A percentile compares a stretch with the other conserved stretches of the same genome.
These are phyloP conservation scores for Pterois miles DNA, from an alignment of 2,797 vertebrate species.

Conservation along the genomic window DNA sequence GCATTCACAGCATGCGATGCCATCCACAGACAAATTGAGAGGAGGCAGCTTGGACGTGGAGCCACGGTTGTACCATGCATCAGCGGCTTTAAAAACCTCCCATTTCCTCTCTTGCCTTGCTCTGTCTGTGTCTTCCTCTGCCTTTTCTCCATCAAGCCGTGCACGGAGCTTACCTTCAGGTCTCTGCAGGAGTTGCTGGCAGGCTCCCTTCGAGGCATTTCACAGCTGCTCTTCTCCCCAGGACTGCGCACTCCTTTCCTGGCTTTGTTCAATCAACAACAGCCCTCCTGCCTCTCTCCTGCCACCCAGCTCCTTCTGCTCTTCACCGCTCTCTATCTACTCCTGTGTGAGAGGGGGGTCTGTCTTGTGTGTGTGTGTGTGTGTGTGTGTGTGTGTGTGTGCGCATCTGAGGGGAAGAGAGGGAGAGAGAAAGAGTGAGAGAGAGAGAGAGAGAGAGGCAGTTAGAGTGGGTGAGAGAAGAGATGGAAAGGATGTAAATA, in stretches of 20 bases:
- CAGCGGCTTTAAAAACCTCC: conserved; percentile 53
- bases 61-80: conserved; percentile 57
- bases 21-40: conserved; percentile 50
- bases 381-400: not conserved
- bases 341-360: conserved; percentile 68
- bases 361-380: conserved; percentile 38
- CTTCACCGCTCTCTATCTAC: conserved; percentile 70
- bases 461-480: conserved; percentile 52
- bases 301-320: conserved; percentile 75
- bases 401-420: conserved; percentile 28
- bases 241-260: conserved; percentile 74
- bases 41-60: conserved; percentile 43
- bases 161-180: conserved; percentile 81
- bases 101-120: conserved; percentile 23
- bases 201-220: conserved; percentile 81
- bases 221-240: conserved; percentile 74
- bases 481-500: conserved; percentile 65
- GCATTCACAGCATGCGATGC: conserved; percentile 52
- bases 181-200: conserved; percentile 78
- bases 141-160: conserved; percentile 23
- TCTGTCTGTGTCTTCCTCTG: conserved; percentile 19
- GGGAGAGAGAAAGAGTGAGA: conserved; percentile 22
- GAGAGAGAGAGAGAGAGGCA: conserved; percentile 28
- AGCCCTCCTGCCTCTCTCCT: conserved; percentile 67
- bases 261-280: conserved; percentile 75